These are phyloP conservation scores for Brachypalpus laphriformis DNA, from an alignment of 2,888 invertebrate species.

Conservation along the genomic window DNA sequence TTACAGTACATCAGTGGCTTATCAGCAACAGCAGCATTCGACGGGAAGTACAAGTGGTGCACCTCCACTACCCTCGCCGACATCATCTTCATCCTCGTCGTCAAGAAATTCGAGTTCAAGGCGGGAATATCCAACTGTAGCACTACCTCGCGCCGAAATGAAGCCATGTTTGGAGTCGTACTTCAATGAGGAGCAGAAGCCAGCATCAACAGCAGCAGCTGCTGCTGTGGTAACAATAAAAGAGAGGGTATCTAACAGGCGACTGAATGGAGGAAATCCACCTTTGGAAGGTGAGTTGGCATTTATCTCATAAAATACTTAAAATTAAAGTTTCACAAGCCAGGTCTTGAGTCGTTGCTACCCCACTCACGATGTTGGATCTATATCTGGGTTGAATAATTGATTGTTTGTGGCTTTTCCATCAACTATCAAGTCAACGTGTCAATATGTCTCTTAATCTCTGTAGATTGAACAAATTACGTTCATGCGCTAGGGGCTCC, in stretches of 20 bases:
- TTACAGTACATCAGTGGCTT: conserved; percentile 37
- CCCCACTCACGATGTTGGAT: no score
- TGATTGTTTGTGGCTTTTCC: no score
- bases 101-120: conserved; percentile 51
- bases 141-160: conserved; percentile 88
- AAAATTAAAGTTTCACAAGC: no score
- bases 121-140: conserved; percentile 80
- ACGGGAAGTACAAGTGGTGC: conserved; percentile 18
- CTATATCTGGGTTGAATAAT: no score
- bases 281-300: conserved; percentile 81
- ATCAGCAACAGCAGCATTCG: conserved; percentile 53
- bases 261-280: conserved; percentile 81
- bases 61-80: conserved; percentile 51
- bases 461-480: no score
- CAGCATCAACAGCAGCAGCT: conserved; percentile 77
- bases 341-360: no score
- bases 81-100: conserved; percentile 72
- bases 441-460: no score
- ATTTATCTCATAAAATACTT: no score
- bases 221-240: conserved; percentile 77
- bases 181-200: conserved; percentile 87
- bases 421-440: no score
- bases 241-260: conserved; percentile 76
- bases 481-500: no score
- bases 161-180: conserved; percentile 89